Evolutionary conservation across 1,140 invertebrate species (phyloP).

Genomic region (Drosophila orosa): DNA sequence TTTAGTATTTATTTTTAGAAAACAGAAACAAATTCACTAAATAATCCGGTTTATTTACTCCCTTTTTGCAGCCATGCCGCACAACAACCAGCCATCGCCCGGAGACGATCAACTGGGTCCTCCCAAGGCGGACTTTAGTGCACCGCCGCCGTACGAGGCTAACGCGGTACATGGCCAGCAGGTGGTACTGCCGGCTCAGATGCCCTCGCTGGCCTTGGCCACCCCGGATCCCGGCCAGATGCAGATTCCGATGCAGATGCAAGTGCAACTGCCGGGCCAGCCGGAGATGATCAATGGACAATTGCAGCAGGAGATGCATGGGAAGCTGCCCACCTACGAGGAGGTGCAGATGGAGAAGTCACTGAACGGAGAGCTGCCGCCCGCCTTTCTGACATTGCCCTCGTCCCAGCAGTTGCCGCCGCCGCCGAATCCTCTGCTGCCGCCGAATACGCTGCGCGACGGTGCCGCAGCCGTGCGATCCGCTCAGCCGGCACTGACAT

Average conservation of each 20-base stretch:
- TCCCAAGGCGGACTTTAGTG: slow-evolving; percentile 92
- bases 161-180: slow-evolving; percentile 56
- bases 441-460: slow-evolving; percentile 81
- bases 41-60: not conserved
- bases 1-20: not conserved
- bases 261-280: slow-evolving; percentile 43
- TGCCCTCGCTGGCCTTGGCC: slow-evolving; percentile 53
- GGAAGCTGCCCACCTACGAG: slow-evolving; percentile 94
- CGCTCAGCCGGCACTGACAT: slow-evolving; percentile 88
- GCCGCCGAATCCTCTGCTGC: slow-evolving; percentile 66
- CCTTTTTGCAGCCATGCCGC: slow-evolving; percentile 64
- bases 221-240: slow-evolving; percentile 32
- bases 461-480: slow-evolving; percentile 82
- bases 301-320: slow-evolving; percentile 85
- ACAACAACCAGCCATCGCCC: slow-evolving; percentile 67
- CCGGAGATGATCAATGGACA: slow-evolving; percentile 38
- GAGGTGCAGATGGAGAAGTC: slow-evolving; percentile 94
- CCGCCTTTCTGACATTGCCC: slow-evolving; percentile 69
- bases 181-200: slow-evolving; percentile 47
- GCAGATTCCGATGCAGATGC: slow-evolving; percentile 29
- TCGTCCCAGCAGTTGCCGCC: slow-evolving; percentile 69
- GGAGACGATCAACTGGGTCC: slow-evolving; percentile 88
- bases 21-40: not conserved
- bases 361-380: slow-evolving; percentile 88
- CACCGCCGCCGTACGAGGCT: slow-evolving; percentile 91